phyloP scores from a whole-genome alignment of 2,888 invertebrate genomes.

The Trichogramma evanescens region DNA sequence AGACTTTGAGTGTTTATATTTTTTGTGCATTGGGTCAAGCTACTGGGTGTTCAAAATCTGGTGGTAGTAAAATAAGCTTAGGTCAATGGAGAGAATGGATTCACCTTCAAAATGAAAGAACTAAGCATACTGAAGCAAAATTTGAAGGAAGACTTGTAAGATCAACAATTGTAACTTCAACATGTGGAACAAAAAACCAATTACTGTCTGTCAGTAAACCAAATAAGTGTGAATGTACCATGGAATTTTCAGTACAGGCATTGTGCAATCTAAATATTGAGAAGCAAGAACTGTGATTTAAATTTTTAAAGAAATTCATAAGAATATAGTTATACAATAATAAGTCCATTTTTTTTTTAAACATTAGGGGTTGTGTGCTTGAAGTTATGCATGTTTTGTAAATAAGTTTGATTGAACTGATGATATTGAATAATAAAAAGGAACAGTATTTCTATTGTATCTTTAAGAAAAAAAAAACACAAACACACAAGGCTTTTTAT shows the following conservation, averaged over 20 bases:
- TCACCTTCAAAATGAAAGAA: slow-evolving; percentile 63
- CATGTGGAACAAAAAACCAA: slow-evolving; percentile 81
- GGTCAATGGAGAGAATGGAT: slow-evolving; percentile 88
- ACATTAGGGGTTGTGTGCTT: too few species aligned
- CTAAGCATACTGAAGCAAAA: slow-evolving; percentile 73
- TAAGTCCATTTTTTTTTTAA: too few species aligned
- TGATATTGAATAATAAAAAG: too few species aligned
- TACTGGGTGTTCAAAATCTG: slow-evolving; percentile 76
- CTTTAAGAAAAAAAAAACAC: too few species aligned
- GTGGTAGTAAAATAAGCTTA: slow-evolving; percentile 65
- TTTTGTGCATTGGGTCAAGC: slow-evolving; percentile 82
- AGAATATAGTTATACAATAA: neutral
- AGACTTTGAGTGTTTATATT: slow-evolving; percentile 90
- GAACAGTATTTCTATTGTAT: too few species aligned
- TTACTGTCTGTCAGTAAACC: slow-evolving; percentile 83
- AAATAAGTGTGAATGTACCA: slow-evolving; percentile 91
- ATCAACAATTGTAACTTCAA: slow-evolving; percentile 70
- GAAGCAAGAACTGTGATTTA: slow-evolving; percentile 55
- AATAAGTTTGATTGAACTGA: too few species aligned
- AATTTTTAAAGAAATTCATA: neutral
- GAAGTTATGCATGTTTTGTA: too few species aligned
- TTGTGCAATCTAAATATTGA: slow-evolving; percentile 60
- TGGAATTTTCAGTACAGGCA: slow-evolving; percentile 85
- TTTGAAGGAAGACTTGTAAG: slow-evolving; percentile 90
- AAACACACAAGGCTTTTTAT: too few species aligned